Conservation (phyloP, 2,113 vertebrate genomes). For the Malaclemys terrapin region DNA sequence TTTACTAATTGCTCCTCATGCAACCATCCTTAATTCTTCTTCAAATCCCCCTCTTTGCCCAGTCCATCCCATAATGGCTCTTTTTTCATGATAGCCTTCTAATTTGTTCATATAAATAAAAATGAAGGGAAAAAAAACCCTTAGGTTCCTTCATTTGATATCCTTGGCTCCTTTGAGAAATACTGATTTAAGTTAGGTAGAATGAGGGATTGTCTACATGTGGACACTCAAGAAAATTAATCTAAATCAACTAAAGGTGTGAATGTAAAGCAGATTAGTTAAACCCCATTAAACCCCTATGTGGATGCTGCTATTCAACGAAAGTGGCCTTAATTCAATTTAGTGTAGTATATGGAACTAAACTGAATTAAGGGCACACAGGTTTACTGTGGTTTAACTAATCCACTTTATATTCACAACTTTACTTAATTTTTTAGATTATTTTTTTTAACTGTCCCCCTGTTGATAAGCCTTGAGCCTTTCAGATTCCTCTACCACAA, state of each 20-base stretch:
- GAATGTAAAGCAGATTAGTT: too few relatives aligned
- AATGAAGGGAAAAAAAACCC: neutral
- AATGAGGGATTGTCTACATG: neutral
- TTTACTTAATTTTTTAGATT: neutral
- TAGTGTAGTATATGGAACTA: too few relatives aligned
- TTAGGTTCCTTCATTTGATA: neutral
- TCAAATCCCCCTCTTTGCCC: neutral
- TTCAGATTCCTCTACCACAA: neutral
- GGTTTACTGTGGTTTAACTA: neutral
- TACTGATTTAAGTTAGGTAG: neutral
- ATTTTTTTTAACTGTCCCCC: neutral
- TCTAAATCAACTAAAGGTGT: neutral
- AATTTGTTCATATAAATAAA: neutral
- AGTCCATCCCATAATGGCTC: neutral
- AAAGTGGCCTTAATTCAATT: too few relatives aligned
- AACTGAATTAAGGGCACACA: too few relatives aligned
- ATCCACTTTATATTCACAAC: neutral
- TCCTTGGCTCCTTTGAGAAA: neutral
- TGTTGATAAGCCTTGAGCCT: neutral
- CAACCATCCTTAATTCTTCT: neutral
- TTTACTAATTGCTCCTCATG: neutral
- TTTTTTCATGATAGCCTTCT: neutral
- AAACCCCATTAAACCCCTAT: too few relatives aligned
- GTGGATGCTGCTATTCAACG: too few relatives aligned
- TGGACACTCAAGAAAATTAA: neutral